Evolutionary conservation across 2,113 vertebrate genomes (phyloP).

Genomic region (Pica pica): DNA sequence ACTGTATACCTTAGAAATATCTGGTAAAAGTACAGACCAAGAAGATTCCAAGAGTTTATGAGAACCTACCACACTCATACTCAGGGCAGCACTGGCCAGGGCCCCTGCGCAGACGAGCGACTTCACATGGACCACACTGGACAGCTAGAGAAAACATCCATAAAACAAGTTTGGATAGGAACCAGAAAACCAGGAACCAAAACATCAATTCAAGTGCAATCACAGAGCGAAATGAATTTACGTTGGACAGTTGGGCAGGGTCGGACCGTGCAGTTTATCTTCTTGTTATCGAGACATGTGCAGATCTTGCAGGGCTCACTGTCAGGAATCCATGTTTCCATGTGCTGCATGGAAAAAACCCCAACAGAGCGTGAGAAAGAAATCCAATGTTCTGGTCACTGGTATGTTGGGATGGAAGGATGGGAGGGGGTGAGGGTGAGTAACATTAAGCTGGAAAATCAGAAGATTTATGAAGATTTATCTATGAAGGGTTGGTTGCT

Average conservation of each 20-base stretch:
- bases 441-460: background rate
- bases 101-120: slow-evolving; percentile 72
- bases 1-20: background rate
- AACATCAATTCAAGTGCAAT: background rate
- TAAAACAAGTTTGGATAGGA: background rate
- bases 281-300: slow-evolving; percentile 81
- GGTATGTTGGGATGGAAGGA: background rate
- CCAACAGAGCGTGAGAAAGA: background rate
- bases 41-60: background rate
- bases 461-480: background rate
- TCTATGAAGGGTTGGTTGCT: background rate
- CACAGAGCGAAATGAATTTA: slow-evolving; percentile 52
- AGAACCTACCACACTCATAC: slow-evolving; percentile 86
- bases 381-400: background rate
- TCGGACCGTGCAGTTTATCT: slow-evolving; percentile 80
- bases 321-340: slow-evolving; percentile 87
- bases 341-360: slow-evolving; percentile 63
- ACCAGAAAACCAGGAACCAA: background rate
- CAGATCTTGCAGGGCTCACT: slow-evolving; percentile 88
- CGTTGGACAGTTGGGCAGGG: slow-evolving; percentile 82
- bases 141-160: slow-evolving; percentile 67
- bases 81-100: slow-evolving; percentile 83
- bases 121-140: slow-evolving; percentile 84
- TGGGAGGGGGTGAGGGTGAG: background rate
- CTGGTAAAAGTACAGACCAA: background rate